These are phyloP conservation scores for Acanthosepion esculentum DNA, from an alignment of 2,888 invertebrate genomes.

Conservation along the genomic window DNA sequence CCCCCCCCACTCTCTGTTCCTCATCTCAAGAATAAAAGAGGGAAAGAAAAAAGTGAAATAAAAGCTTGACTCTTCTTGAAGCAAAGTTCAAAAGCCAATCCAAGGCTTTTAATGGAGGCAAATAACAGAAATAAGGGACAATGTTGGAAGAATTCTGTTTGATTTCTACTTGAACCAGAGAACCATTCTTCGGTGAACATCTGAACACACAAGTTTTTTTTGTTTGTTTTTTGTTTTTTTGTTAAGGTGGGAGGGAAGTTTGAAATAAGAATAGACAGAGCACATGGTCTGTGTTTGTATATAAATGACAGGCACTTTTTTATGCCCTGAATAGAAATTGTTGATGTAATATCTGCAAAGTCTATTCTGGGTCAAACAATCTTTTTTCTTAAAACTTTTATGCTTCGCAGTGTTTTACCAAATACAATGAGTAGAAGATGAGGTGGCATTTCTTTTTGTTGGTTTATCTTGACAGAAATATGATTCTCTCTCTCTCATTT, in stretches of 20 bases:
- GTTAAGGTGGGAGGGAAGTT: not conserved
- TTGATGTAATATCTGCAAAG: not conserved
- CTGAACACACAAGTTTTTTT: not conserved
- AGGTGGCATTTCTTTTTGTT: not conserved
- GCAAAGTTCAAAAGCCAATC: not conserved
- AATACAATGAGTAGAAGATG: not conserved
- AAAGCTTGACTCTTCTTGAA: not conserved
- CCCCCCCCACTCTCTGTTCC: not conserved
- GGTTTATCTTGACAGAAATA: not conserved
- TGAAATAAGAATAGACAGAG: not conserved
- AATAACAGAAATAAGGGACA: not conserved
- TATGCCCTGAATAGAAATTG: not conserved
- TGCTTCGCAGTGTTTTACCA: not conserved
- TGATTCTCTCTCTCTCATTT: not conserved
- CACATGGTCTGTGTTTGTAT: not conserved
- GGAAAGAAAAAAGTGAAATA: not conserved
- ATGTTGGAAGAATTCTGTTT: not conserved
- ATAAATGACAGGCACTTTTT: not conserved
- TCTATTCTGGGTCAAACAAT: not conserved
- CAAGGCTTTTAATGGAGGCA: not conserved
- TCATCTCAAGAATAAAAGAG: not conserved
- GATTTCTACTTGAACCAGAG: conserved; percentile 12
- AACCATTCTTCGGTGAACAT: not conserved
- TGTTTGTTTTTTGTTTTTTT: not conserved
- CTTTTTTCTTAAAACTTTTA: too few relatives aligned